Evolutionary conservation across 2,113 vertebrate genomes (phyloP), one percentile per base, ranked within the genome.

Genomic region (Sporophila hypoxantha): DNA sequence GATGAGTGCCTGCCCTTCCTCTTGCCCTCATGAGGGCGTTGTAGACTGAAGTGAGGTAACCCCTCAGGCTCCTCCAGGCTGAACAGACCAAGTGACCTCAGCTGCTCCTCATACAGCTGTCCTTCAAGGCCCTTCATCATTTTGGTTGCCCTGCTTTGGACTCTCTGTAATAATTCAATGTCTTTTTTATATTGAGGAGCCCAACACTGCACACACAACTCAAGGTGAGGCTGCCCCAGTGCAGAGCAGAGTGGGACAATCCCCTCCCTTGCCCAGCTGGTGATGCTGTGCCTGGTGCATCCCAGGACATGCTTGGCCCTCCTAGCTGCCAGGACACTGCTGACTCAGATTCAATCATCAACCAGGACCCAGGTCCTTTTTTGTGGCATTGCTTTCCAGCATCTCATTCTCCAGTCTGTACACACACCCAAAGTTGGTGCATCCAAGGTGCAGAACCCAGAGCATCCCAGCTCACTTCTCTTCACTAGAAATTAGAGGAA

Each of bases 51-150:
- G 1, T 57, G 36, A 78, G 32, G 15, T 50, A 50, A 37, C 22
- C 22, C 10, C 10, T 52, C 59, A 59, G 37, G 5, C 42, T 86
- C 32, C 13, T 56, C 36, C 52, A 73, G 23, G 18, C 42, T 73
- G 52, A 52, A 37, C 52, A 59, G 27, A 65, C 8, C 10, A 14
- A 65, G 15, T 44, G 7, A 17, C 44, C 44, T 73, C 44, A 73
- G 27, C 15, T 1, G 1, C 32, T 52, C 14, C 22, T 6, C 37
- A 44, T 1, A 20, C 0, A 0, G 22, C 36, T 37, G n/a, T 10
- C 7, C 7, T 23, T 66, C 4, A 3, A 73, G 76, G 27, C 32
- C 12, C n/a, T 23, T 65, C 37, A 59, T 16, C 10, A 59, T 44
- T 8, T 50, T n/a, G 2, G 1, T 14, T 37, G 18, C 10, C 18